These are phyloP conservation scores for Callionymus lyra DNA, from an alignment of 2,113 vertebrate species.

Conservation along the genomic window DNA sequence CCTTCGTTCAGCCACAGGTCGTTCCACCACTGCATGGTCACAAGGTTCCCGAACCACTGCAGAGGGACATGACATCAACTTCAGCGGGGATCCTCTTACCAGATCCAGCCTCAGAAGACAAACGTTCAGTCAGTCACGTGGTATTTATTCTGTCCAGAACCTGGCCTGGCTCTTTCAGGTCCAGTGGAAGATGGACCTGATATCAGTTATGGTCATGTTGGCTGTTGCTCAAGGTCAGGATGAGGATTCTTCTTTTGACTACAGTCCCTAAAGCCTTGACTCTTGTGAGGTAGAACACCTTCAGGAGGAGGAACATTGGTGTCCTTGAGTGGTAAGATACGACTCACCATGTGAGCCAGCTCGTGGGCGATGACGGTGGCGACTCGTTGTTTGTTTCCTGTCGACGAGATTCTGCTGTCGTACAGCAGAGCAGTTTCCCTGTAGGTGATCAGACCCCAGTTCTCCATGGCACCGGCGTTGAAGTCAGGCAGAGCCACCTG, in stretches of 20 bases:
- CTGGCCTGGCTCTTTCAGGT: no score
- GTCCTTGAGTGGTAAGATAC: background rate
- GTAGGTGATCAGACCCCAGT: slow-evolving; percentile 96
- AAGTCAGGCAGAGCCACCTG: slow-evolving; percentile 90
- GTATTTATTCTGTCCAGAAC: no score
- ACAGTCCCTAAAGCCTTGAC: no score
- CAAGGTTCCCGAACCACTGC: slow-evolving; percentile 95
- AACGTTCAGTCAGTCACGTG: no score
- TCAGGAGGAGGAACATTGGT: no score
- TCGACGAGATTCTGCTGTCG: slow-evolving; percentile 64
- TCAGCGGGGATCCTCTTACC: background rate
- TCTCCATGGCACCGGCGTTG: slow-evolving; percentile 89
- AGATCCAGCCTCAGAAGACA: background rate
- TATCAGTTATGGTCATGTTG: no score
- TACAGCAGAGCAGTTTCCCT: slow-evolving; percentile 81
- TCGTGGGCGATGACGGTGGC: slow-evolving; percentile 78
- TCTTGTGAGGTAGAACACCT: no score
- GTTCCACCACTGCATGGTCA: slow-evolving; percentile 90
- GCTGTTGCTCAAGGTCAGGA: no score
- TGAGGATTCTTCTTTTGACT: no score
- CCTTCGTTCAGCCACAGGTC: slow-evolving; percentile 94
- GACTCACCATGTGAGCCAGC: slow-evolving; percentile 85
- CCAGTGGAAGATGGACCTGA: no score
- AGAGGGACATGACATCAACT: background rate
- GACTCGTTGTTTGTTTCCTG: slow-evolving; percentile 80